Base-by-base conservation (phyloP, 1,140 invertebrate species). In the Cryptotermes secundus region DNA sequence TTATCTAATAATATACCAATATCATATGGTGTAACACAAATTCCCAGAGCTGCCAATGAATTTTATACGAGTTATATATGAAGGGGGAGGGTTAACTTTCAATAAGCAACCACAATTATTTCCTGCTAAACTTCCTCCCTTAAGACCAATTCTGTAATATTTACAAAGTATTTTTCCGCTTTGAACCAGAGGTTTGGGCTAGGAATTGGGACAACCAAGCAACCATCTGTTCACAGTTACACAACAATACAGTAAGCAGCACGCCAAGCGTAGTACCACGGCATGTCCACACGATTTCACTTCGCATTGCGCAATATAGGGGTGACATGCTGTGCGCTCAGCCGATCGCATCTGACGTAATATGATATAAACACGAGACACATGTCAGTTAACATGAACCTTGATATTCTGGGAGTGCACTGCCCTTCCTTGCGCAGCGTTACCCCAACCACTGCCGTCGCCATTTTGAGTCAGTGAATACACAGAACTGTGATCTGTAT, bases 281-380 rank as follows among this genome's bases (percentile, higher is more conserved):
- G 59, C 59, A 72, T 19, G 14, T 72, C 59, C 59, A 16, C 59
- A 14, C 59, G 59, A 72, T 31, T 72, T 72, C 59, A 31, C 59
- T 72, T 72, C 7, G 59, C 59, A 31, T 31, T 72, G 59, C n/a
- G 59, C 59, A 72, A 72, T 72, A 72, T 72, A 72, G 59, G 59
- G 59, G 59, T 72, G 59, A 72, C 59, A 2, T n/a, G 31, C 59
- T 72, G 59, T 14, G 59, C 9, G n/a, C 59, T 72, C 59, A 72
- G 59, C 59, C 59, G 59, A 72, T n/a, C 7, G 31, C 26, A 26
- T n/a, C 2, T 72, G 59, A 72, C 59, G 59, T 31, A 72, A n/a
- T 31, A 72, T 31, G 59, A 31, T 6, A 72, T 31, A 72, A 72
- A 72, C 59, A 72, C n/a, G 59, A 49, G 59, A n/a, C 59, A 14